Base-by-base conservation (phyloP, 2,113 vertebrate species). In the Ptychochromis oligacanthus region DNA sequence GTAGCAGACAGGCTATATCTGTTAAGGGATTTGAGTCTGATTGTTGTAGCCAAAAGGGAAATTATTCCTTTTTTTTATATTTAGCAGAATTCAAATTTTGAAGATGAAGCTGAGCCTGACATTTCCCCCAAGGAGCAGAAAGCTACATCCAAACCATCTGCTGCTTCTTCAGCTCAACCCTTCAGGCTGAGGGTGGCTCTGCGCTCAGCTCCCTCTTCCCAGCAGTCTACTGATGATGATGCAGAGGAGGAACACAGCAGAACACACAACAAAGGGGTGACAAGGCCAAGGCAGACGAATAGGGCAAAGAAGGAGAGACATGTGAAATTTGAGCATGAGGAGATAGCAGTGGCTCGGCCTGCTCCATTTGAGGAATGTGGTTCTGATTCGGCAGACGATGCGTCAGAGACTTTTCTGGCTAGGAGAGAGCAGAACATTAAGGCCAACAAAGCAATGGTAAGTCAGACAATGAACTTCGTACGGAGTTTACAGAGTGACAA, bases 361-460 rank as follows among this genome's bases (percentile, higher is more conserved):
- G n/a, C 70, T 65, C 56, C 65, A 2, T 4, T 49, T 14, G n/a
- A 87, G 31, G 67, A 82, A 2, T 31, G 0, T 7, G 43, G 49
- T 22, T 93, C 86, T 0, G 93, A 94, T 55, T 87, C 88, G 5
- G 89, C 78, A 14, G 81, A 84, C 1, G 91, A 95, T 4, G 74
- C 3, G 2, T 57, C 75, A 0, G 65, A 84, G 43, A 65, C 89
- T 17, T 96, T 96, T 74, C 67, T 96, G 77, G 84, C 78, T 17
- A 95, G 91, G 81, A 93, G 96, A 77, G 93, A 93, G 26, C 80
- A 90, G 82, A 96, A 95, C 90, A 94, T 96, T 76, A 93, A 90
- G 81, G 94, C 93, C 28, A 96, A 96, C 88, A 96, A 96, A 93
- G 95, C 95, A 14, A 95, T 96, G 95, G 96, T 96, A 86, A 86